Evolutionary conservation across 2,797 vertebrate genomes (phyloP), one percentile per base, ranked within the genome.

Genomic region (Streptopelia turtur): DNA sequence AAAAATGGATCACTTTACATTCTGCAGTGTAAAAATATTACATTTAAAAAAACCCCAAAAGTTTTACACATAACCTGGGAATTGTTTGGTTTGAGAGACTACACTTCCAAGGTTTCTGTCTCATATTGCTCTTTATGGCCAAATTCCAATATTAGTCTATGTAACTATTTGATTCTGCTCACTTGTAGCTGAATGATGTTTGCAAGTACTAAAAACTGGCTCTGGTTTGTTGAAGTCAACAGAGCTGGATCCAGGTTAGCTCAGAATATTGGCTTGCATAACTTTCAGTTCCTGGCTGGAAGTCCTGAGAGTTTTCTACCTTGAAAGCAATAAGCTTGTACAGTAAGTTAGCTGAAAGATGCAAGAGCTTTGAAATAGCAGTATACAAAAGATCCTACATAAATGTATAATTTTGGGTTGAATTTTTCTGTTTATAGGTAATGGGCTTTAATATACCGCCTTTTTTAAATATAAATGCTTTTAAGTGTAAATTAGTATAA

Each of bases 401-500:
- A 57, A 52, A 52, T 7, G 7, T 61, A 8, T 31, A 16, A 7
- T 39, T 79, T 20, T 78, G 49, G 13, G 50, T 50, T 60, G 3
- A 47, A 3, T 71, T 61, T 59, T 72, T 89, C 33, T 76, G 12
- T 74, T 74, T 77, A 52, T 53, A 52, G 5, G 2, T 50, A 60
- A n/a, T 31, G 5, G 6, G 35, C 23, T 94, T 56, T 49, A 74
- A 89, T 72, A 76, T 28, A 28, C 9, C 7, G 23, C 0, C 7
- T 16, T 60, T 87, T 79, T 59, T 79, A 59, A 22, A 28, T 85
- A 66, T 49, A 83, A 87, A 90, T 83, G 43, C 21, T 76, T 93
- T 59, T 37, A 94, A 69, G 94, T 81, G 72, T 69, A 30, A 89
- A 90, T 86, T 92, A 56, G 8, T 10, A 23, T 90, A 77, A 92